These are phyloP conservation scores for Ooceraea biroi DNA, from an alignment of 1,140 invertebrate species.

Conservation along the genomic window DNA sequence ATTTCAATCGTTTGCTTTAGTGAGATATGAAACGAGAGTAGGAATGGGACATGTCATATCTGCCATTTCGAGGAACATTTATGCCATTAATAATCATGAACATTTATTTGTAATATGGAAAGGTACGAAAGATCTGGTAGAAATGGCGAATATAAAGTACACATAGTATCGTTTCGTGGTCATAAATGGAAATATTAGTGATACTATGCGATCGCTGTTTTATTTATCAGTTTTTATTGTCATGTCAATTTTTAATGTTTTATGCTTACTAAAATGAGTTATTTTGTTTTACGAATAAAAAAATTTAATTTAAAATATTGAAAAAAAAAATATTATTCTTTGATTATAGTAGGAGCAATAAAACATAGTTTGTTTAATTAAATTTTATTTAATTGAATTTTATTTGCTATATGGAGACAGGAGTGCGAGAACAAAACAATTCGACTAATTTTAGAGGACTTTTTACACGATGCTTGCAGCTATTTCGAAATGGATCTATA, in stretches of 20 bases:
- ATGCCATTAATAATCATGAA: no score
- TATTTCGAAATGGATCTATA: conserved; percentile 21
- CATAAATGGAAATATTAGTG: no score
- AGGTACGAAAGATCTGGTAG: not conserved
- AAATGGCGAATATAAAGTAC: not conserved
- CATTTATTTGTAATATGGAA: no score
- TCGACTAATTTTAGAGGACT: conserved; percentile 37
- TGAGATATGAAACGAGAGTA: not conserved
- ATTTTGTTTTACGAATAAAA: conserved; percentile 12
- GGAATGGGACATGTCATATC: not conserved
- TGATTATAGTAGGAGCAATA: not conserved
- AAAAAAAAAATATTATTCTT: no score
- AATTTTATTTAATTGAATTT: conserved; percentile 56
- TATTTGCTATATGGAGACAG: conserved; percentile 14
- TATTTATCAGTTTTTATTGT: not conserved
- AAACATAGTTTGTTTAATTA: conserved; percentile 43
- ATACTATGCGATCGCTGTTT: no score
- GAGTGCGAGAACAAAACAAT: conserved; percentile 28
- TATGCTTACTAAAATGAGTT: not conserved
- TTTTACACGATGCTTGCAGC: conserved; percentile 26
- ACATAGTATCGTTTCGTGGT: no score
- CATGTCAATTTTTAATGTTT: conserved; percentile 25
- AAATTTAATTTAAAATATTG: not conserved
- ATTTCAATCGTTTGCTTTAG: conserved; percentile 27
- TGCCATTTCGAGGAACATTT: not conserved